phyloP scores from a whole-genome alignment of 1,140 invertebrate species.

The Leptonema lineaticorne region DNA sequence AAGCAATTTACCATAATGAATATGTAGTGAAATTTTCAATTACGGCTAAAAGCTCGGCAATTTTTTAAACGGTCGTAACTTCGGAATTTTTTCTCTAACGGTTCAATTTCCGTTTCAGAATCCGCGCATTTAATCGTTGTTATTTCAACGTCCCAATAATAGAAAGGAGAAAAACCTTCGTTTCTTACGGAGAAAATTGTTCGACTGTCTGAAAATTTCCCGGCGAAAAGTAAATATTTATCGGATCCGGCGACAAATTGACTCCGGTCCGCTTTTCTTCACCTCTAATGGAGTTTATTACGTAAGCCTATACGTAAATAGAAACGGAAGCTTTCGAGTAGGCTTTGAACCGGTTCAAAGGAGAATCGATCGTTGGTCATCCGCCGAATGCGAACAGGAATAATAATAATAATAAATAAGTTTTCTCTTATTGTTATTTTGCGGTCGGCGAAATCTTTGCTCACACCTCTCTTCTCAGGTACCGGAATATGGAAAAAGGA shows the following conservation, averaged over 20 bases:
- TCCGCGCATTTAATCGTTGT: background rate
- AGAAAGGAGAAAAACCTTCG: background rate
- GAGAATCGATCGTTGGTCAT: background rate
- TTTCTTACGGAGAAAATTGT: background rate
- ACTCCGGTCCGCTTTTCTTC: background rate
- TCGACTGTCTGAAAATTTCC: background rate
- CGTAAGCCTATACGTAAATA: too few relatives aligned
- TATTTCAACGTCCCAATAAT: too few relatives aligned
- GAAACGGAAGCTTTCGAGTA: background rate
- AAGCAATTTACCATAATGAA: too few relatives aligned
- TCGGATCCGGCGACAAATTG: slow-evolving; percentile 9
- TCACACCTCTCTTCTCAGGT: too few relatives aligned
- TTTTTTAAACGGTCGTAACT: background rate
- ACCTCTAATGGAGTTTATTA: too few relatives aligned
- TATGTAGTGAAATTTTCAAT: too few relatives aligned
- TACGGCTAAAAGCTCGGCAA: too few relatives aligned
- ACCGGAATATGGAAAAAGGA: background rate
- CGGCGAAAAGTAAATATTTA: background rate
- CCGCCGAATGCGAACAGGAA: background rate
- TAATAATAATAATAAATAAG: background rate
- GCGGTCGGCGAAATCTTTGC: too few relatives aligned
- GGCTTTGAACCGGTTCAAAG: background rate
- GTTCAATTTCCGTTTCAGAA: too few relatives aligned
- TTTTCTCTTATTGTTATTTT: too few relatives aligned
- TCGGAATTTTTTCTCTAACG: too few relatives aligned